A percentile compares a stretch with the other conserved stretches of the same genome.
phyloP scores from a whole-genome alignment of 2,113 vertebrate genomes.

The Connochaetes taurinus region DNA sequence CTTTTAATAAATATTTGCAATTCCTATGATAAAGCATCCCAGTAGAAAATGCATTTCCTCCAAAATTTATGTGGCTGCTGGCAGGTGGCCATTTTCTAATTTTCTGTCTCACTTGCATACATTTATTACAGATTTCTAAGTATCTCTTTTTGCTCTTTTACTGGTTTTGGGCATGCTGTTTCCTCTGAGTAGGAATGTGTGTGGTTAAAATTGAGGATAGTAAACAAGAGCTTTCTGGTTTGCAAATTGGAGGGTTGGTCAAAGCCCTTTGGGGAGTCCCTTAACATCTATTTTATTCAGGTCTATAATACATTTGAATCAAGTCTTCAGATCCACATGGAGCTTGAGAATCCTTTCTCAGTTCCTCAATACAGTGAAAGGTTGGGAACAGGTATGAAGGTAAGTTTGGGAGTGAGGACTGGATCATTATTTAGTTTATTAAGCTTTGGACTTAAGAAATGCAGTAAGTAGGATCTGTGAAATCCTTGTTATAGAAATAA shows the following conservation, averaged over 20 bases:
- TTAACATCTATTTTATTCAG: slow-evolving; percentile 45
- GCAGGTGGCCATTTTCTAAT: slow-evolving; percentile 84
- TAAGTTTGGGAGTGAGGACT: not conserved
- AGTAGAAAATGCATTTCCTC: slow-evolving; percentile 80
- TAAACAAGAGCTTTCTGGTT: slow-evolving; percentile 59
- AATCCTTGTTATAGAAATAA: slow-evolving; percentile 13
- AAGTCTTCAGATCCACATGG: not conserved
- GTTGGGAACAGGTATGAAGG: not conserved
- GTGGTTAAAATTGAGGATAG: slow-evolving; percentile 9
- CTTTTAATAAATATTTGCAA: slow-evolving; percentile 88
- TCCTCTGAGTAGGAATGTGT: slow-evolving; percentile 60
- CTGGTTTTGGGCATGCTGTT: slow-evolving; percentile 66
- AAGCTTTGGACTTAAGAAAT: not conserved
- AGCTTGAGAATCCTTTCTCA: not conserved
- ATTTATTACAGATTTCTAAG: slow-evolving; percentile 81
- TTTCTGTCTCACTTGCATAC: slow-evolving; percentile 81
- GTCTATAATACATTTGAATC: slow-evolving; percentile 42
- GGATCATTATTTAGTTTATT: not conserved
- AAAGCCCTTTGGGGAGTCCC: not conserved
- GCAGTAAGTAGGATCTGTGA: not conserved
- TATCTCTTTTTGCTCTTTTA: slow-evolving; percentile 63
- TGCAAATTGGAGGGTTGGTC: slow-evolving; percentile 41
- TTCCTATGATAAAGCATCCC: slow-evolving; percentile 81
- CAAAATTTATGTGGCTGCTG: slow-evolving; percentile 83
- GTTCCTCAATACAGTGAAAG: not conserved